Percentiles rank a stretch among this genome's conserved stretches.
Evolutionary conservation across 2,113 vertebrate species (phyloP).

Genomic region (Cebus imitator): DNA sequence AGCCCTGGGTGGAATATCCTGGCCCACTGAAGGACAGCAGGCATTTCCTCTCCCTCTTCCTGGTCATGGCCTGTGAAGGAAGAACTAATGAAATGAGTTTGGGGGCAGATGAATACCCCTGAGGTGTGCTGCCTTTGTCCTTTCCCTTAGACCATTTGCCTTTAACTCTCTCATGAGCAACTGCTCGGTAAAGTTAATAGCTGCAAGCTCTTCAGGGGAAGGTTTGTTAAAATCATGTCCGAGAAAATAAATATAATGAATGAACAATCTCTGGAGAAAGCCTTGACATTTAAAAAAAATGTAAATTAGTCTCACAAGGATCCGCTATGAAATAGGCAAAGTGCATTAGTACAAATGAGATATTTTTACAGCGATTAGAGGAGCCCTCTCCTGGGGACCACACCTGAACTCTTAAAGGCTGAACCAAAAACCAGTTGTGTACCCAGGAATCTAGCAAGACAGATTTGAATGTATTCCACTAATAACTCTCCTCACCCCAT

Average conservation of each 20-base stretch:
- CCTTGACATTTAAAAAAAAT: constrained; percentile 81
- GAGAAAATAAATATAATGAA: constrained; percentile 88
- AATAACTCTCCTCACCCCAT: constrained; percentile 79
- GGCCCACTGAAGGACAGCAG: background rate
- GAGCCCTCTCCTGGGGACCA: constrained; percentile 75
- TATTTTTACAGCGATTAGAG: constrained; percentile 76
- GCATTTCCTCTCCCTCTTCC: background rate
- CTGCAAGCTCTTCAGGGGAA: constrained; percentile 80
- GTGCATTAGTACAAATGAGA: constrained; percentile 75
- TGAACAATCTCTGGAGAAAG: constrained; percentile 84
- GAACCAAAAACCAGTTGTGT: constrained; percentile 75
- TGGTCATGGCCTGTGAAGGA: background rate
- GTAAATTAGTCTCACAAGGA: constrained; percentile 80
- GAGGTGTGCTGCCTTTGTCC: constrained; percentile 66
- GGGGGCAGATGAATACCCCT: constrained; percentile 64
- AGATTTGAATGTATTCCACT: constrained; percentile 75
- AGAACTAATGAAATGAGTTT: constrained; percentile 76
- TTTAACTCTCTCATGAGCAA: constrained; percentile 82
- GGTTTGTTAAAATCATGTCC: constrained; percentile 84
- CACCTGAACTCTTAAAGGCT: constrained; percentile 76
- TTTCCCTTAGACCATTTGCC: constrained; percentile 81
- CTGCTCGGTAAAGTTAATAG: constrained; percentile 80
- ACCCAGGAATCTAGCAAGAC: constrained; percentile 74
- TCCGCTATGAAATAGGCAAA: constrained; percentile 73
- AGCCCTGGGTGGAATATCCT: background rate